These are phyloP conservation scores for Crotalus viridis DNA, from an alignment of 2,113 vertebrate genomes.

Conservation along the genomic window DNA sequence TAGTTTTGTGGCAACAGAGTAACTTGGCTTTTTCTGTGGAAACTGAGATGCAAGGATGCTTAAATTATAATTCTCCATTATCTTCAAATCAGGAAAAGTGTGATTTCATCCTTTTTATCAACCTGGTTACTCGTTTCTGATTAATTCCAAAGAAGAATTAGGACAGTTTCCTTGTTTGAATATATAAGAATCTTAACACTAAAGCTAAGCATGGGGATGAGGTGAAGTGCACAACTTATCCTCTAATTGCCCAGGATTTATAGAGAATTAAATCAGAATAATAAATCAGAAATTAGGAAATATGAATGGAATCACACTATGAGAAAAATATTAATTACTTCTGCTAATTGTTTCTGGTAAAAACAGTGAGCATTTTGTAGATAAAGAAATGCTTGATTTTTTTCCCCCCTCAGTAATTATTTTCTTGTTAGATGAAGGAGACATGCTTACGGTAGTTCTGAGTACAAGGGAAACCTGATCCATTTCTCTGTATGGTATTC, in stretches of 20 bases:
- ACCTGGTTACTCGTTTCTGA: neutral
- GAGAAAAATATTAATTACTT: neutral
- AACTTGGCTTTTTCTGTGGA: neutral
- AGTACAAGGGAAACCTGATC: constrained; percentile 55
- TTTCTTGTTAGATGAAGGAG: constrained; percentile 64
- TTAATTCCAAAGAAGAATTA: neutral
- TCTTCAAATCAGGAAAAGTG: neutral
- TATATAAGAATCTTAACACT: neutral
- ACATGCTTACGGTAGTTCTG: constrained; percentile 65
- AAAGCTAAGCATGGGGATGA: neutral
- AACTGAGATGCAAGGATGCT: neutral
- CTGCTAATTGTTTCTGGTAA: neutral
- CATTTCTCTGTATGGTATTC: constrained; percentile 45
- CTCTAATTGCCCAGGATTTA: neutral
- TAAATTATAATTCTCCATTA: neutral
- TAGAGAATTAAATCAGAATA: neutral
- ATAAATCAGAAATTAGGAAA: neutral
- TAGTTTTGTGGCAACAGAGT: neutral
- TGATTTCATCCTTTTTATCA: neutral
- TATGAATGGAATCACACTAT: neutral
- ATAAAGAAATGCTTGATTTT: constrained; percentile 56
- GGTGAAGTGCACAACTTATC: neutral
- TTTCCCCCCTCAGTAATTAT: constrained; percentile 58
- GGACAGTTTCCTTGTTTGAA: neutral
- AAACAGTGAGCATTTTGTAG: constrained; percentile 22